phyloP scores from a whole-genome alignment of 2,113 vertebrate species.

The Takifugu bimaculatus region DNA sequence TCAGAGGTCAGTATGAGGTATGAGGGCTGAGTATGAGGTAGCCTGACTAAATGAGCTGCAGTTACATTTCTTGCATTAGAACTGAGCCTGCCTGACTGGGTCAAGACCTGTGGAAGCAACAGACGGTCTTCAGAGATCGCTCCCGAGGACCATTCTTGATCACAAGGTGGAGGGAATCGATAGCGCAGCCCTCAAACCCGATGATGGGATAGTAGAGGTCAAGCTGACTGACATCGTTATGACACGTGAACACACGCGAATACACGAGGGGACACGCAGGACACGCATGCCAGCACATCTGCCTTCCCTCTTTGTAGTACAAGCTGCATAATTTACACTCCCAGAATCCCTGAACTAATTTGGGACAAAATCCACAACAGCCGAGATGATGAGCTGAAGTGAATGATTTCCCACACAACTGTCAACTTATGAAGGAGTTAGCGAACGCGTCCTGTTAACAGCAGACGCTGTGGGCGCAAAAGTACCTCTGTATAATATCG shows the following conservation, averaged over 20 bases:
- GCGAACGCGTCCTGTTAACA: conserved; percentile 16
- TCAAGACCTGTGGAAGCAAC: no score
- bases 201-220: no score
- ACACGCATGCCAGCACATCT: conserved; percentile 16
- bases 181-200: no score
- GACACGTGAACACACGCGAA: conserved; percentile 1
- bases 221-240: no score
- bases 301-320: conserved; percentile 15
- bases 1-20: no score
- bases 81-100: no score
- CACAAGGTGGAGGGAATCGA: no score
- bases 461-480: not conserved
- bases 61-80: not conserved
- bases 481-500: no score
- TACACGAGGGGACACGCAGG: not conserved
- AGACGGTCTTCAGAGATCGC: no score
- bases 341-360: conserved; percentile 54
- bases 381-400: conserved; percentile 36
- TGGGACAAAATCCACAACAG: conserved; percentile 51
- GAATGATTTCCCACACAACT: conserved; percentile 34
- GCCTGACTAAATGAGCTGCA: no score
- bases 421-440: conserved; percentile 22
- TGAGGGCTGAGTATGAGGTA: no score
- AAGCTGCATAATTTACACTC: conserved; percentile 41
- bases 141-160: no score